Evolutionary conservation across 2,113 vertebrate species (phyloP).

Genomic region (Synchiropus splendidus): DNA sequence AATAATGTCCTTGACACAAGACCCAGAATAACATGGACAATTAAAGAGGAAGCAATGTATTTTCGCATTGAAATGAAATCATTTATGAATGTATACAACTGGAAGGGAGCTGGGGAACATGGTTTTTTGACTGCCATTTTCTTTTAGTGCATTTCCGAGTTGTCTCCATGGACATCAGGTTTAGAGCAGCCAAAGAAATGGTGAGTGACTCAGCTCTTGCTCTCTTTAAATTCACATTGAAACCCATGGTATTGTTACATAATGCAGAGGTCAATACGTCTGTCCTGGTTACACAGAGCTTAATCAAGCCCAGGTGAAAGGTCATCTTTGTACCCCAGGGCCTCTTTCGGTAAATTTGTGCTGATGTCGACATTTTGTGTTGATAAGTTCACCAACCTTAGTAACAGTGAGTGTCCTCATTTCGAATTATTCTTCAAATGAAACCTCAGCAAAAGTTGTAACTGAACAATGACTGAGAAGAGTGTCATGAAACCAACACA

Average conservation of each 20-base stretch:
- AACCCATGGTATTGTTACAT: no score
- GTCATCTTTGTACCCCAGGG: conserved; percentile 1
- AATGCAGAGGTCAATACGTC: not conserved
- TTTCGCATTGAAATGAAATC: no score
- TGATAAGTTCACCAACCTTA: not conserved
- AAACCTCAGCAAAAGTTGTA: no score
- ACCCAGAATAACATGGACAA: no score
- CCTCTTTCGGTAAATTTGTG: not conserved
- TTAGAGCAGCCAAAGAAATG: conserved; percentile 17
- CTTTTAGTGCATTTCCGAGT: conserved; percentile 51
- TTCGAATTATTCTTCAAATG: no score
- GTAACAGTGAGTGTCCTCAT: no score
- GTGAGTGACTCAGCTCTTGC: conserved; percentile 21
- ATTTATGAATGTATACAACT: no score
- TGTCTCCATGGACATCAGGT: conserved; percentile 27
- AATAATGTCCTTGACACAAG: no score
- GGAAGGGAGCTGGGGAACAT: no score
- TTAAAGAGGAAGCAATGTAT: no score
- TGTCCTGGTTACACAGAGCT: conserved; percentile 3
- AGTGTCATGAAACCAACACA: no score
- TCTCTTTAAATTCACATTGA: not conserved
- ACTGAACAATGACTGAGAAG: no score
- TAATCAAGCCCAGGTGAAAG: not conserved
- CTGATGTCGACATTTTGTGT: not conserved
- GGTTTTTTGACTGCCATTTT: not conserved